Conservation (phyloP, 2,888 invertebrate genomes). For the Protula sp. region DNA sequence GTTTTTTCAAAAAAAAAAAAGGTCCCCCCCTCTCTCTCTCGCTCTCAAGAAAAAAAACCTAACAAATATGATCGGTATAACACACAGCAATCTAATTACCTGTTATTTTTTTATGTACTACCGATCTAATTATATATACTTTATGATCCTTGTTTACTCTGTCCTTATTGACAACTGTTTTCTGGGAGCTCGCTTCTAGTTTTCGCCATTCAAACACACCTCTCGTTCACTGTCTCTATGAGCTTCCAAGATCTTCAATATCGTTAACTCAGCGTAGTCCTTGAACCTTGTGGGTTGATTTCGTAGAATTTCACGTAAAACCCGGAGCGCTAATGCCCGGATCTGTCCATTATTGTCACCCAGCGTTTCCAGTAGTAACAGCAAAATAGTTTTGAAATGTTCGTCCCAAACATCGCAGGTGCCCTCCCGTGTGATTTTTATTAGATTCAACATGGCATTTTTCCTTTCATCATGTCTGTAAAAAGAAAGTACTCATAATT, state of each 20-base stretch:
- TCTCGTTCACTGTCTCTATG: constrained; percentile 64
- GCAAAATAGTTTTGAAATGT: constrained; percentile 54
- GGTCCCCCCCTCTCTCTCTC: too few species aligned
- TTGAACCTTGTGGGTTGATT: constrained; percentile 73
- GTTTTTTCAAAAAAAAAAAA: too few species aligned
- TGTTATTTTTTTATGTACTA: too few species aligned
- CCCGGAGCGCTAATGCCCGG: constrained; percentile 67
- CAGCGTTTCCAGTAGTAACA: constrained; percentile 49
- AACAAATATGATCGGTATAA: too few species aligned
- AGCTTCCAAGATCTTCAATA: constrained; percentile 81
- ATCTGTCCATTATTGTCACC: constrained; percentile 52
- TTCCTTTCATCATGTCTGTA: constrained; percentile 51
- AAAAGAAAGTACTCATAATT: too few species aligned
- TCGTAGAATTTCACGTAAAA: constrained; percentile 78
- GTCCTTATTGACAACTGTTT: too few species aligned
- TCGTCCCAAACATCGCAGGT: constrained; percentile 57
- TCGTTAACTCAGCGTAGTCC: constrained; percentile 83
- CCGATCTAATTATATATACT: too few species aligned
- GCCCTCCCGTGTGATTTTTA: constrained; percentile 55
- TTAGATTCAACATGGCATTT: constrained; percentile 53
- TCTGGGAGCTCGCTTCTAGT: too few species aligned
- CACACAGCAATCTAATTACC: too few species aligned
- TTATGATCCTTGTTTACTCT: too few species aligned
- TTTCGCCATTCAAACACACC: too few species aligned
- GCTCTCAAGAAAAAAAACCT: too few species aligned